Evolutionary conservation across 2,797 vertebrate species (phyloP), one percentile per base, ranked within the genome.

Genomic region (Phyllotis vaccarum): DNA sequence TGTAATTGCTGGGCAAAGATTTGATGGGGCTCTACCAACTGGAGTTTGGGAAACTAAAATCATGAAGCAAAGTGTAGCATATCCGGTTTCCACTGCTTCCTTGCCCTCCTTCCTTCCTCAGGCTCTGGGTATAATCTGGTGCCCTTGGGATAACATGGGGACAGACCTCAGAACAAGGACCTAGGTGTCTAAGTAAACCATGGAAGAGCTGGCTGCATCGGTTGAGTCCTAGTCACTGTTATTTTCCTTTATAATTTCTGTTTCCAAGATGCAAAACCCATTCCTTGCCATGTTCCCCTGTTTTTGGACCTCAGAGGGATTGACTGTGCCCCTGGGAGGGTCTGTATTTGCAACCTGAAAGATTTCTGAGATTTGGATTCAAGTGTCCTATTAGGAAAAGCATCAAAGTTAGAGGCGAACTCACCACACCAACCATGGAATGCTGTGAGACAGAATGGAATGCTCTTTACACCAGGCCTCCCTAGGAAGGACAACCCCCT

Each of bases 71-170:
- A 12, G 31, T 0, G 27, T 1, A 24, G 40, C 29, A 19, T 2
- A 0, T 8, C 7, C 27, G 43, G 27, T 27, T 37, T 10, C 19
- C 11, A 0, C 37, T 3, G 0, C 1, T 7, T 34, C 34, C 60
- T 6, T 2, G 34, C 1, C 1, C 14, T 46, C 13, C 34, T 7
- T 1, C 2, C 37, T 27, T 24, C 0, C 0, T 10, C 0, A 0
- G 19, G 13, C 54, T 4, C 64, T 2, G 24, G 0, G 3, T 29
- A 16, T 6, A 2, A 10, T 24, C 19, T 31, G 90, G 34, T 52
- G 29, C 46, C 27, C 9, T 19, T 56, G 62, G n/a, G 34, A 72
- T 34, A 37, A 24, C 17, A 72, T 1, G 11, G 49, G n/a, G n/a
- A 56, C 24, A 56, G 49, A 68, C 22, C n/a, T 56, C 52, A 56